Conservation (phyloP, 2,113 vertebrate genomes). For the Morone saxatilis region DNA sequence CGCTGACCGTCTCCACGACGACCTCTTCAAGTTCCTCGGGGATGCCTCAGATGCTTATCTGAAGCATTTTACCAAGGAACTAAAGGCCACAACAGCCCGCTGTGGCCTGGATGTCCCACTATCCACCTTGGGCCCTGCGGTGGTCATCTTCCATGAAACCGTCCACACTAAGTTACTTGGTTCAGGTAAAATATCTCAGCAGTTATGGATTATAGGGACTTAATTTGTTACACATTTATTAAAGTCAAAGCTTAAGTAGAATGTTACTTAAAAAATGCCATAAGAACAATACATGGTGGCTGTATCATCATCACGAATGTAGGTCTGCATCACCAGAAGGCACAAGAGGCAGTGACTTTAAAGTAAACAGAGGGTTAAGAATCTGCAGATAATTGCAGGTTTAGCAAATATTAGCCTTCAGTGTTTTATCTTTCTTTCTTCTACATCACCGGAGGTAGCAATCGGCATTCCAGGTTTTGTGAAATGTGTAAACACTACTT, state of each 20-base stretch:
- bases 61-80: slow-evolving; percentile 98
- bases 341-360: not conserved
- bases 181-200: slow-evolving; percentile 81
- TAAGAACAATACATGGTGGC: not conserved
- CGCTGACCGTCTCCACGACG: slow-evolving; percentile 97
- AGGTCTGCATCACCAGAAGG: not conserved
- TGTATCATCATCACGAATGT: not conserved
- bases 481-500: slow-evolving; percentile 74
- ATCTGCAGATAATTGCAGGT: slow-evolving; percentile 22
- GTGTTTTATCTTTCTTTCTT: not conserved
- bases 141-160: slow-evolving; percentile 99
- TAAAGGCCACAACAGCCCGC: slow-evolving; percentile 96
- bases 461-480: slow-evolving; percentile 87
- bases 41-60: slow-evolving; percentile 98
- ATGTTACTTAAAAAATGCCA: not conserved
- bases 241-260: not conserved
- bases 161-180: slow-evolving; percentile 97
- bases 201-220: not conserved
- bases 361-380: slow-evolving; percentile 16
- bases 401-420: slow-evolving; percentile 28
- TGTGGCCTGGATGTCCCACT: slow-evolving; percentile 98
- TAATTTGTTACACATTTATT: not conserved
- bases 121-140: slow-evolving; percentile 95
- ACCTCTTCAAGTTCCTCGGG: slow-evolving; percentile 98
- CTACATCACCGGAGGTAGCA: not conserved